phyloP scores from a whole-genome alignment of 2,888 invertebrate species.

The Parapristionchus giblindavisi region DNA sequence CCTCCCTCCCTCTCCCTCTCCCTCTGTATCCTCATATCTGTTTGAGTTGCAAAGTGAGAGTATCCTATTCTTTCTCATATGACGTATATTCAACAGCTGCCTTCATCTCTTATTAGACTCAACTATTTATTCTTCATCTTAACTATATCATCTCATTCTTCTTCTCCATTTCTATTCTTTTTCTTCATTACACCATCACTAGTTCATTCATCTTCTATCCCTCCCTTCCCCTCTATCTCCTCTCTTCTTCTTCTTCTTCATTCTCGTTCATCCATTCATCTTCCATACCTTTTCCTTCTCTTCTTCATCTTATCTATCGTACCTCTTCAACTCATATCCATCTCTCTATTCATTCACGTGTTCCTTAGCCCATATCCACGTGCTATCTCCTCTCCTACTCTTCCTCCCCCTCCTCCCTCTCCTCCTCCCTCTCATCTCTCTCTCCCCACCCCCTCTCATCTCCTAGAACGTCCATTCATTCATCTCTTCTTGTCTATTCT shows the following conservation, averaged over 20 bases:
- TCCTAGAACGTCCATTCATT: background rate
- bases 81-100: slow-evolving; percentile 1
- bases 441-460: slow-evolving; percentile 17
- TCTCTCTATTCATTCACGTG: background rate
- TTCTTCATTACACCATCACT: background rate
- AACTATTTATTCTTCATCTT: slow-evolving; percentile 2
- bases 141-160: background rate
- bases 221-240: background rate
- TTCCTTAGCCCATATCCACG: background rate
- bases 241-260: background rate
- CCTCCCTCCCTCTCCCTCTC: background rate
- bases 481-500: background rate
- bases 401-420: background rate
- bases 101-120: slow-evolving; percentile 3
- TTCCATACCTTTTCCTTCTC: background rate
- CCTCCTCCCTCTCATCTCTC: slow-evolving; percentile 2
- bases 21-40: background rate
- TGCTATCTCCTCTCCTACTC: background rate
- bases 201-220: background rate
- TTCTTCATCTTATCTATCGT: background rate
- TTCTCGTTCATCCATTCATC: background rate
- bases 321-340: background rate
- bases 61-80: background rate
- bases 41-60: background rate
- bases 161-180: background rate